phyloP scores from a whole-genome alignment of 2,888 invertebrate genomes.

The Eristalinus aeneus region DNA sequence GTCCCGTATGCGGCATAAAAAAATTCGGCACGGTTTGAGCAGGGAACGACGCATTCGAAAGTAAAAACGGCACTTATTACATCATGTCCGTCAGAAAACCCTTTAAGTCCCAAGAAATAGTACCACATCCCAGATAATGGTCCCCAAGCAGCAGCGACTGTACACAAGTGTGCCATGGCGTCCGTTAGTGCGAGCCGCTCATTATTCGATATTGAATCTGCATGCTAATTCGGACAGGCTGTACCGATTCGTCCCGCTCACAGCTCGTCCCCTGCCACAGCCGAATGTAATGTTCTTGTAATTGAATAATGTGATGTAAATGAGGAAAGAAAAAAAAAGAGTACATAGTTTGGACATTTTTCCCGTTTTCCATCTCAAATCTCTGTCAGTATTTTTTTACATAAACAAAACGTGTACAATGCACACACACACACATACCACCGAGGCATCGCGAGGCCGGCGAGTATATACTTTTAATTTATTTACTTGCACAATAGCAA shows the following conservation, averaged over 20 bases:
- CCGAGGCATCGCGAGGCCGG: constrained; percentile 46
- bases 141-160: no score
- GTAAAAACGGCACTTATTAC: no score
- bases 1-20: no score
- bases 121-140: no score
- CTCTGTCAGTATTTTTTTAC: constrained; percentile 43
- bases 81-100: no score
- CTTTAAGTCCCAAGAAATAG: no score
- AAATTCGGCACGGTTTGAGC: no score
- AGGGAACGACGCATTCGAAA: no score
- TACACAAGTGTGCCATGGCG: background rate
- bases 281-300: background rate
- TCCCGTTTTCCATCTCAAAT: constrained; percentile 37
- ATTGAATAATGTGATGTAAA: constrained; percentile 8
- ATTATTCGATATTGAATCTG: background rate
- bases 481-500: constrained; percentile 72
- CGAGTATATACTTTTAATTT: constrained; percentile 71
- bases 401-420: constrained; percentile 28
- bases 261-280: background rate
- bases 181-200: background rate
- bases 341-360: constrained; percentile 8
- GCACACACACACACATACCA: constrained; percentile 21
- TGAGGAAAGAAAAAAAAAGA: background rate
- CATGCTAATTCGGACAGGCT: background rate
- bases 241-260: background rate